Evolutionary conservation across 1,140 invertebrate genomes (phyloP), one percentile per base, ranked within the genome.

Genomic region (Ceratitis capitata): DNA sequence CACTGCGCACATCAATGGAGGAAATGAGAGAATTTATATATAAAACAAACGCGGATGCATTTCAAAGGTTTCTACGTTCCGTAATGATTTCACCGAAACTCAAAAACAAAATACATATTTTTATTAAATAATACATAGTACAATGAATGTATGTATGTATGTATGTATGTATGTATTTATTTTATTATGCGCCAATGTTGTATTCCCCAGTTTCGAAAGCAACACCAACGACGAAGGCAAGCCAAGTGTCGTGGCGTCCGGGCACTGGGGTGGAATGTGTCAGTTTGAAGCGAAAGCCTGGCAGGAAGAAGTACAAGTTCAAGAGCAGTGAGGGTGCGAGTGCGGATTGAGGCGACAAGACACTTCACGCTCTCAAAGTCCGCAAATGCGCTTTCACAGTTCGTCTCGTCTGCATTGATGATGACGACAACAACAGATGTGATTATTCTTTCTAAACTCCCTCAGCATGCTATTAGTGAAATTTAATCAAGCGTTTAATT

Each of bases 401-500:
- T 7, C 32, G 16, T 53, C 26, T 7, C 32, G 16, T 53, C 26
- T 14, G 42, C 26, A 39, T n/a, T 16, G 26, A 7, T 14, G 42
- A 49, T 82, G 35, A 84, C 29, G 35, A 84, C 32, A 39, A 78
- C 83, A 84, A 84, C 84, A 84, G 84, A 84, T 84, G 84, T 84
- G 84, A 84, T 84, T 84, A 47, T 51, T 26, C n/a, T n/a, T 69
- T 47, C 49, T 16, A 61, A 19, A 84, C 83, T 61, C 83, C 51
- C 32, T 23, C 74, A 88, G 88, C 86, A 89, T 88, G n/a, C n/a
- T n/a, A 90, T 89, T 89, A 90, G 89, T 90, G 89, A 90, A 90
- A 90, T 90, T 90, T 90, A 90, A 90, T 90, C 89, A 90, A 90
- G 89, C 89, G 89, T 90, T 90, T 90, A 90, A 90, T 90, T 84